Percentiles rank a stretch among this genome's conserved stretches.
Conservation (phyloP, 2,113 vertebrate species). For the Catagonus wagneri region DNA sequence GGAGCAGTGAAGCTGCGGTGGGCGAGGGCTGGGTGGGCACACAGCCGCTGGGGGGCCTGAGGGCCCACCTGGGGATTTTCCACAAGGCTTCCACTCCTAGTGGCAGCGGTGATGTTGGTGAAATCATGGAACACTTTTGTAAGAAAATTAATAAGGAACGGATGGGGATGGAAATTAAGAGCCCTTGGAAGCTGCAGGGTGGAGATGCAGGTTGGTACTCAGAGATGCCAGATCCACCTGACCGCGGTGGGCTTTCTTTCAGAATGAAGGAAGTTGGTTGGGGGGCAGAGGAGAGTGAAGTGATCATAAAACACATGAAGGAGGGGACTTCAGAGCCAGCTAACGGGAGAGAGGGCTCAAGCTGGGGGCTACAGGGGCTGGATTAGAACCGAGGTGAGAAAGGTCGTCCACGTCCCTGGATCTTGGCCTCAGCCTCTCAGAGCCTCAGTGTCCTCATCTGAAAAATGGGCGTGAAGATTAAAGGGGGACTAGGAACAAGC, state of each 20-base stretch:
- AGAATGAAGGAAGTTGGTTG: background rate
- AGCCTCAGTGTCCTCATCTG: background rate
- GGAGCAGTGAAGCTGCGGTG: fast-evolving
- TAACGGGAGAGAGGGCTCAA: background rate
- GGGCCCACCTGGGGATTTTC: background rate
- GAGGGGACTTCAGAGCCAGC: background rate
- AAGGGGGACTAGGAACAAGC: background rate
- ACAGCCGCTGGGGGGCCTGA: background rate
- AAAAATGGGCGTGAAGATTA: background rate
- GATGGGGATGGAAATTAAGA: slow-evolving; percentile 27
- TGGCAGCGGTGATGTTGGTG: background rate
- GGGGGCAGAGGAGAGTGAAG: background rate
- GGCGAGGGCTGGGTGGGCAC: too few species aligned
- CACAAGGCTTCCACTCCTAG: background rate
- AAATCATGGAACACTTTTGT: slow-evolving; percentile 19
- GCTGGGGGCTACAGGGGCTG: too few species aligned
- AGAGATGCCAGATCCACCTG: background rate
- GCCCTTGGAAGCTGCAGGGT: background rate
- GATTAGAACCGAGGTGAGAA: fast-evolving
- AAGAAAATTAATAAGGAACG: slow-evolving; percentile 23
- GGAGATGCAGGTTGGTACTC: background rate
- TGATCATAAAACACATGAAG: background rate
- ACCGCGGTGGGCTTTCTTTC: background rate
- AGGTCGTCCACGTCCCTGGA: background rate
- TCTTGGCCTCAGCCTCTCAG: background rate